Percentiles rank a stretch among this genome's conserved stretches.
phyloP scores from a whole-genome alignment of 1,140 invertebrate genomes.

The Sycophaga agraensis region DNA sequence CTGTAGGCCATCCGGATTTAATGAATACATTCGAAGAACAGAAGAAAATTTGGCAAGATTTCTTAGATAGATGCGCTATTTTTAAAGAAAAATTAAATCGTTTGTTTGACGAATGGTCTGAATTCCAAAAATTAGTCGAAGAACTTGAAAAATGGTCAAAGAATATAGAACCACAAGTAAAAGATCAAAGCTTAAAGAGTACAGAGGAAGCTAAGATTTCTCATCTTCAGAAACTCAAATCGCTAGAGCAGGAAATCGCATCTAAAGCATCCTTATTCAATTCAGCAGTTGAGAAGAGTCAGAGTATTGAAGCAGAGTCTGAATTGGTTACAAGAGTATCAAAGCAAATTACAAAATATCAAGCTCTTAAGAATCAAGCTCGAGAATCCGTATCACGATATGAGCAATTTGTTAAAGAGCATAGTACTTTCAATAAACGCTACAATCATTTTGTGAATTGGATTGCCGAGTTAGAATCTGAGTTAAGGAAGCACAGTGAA shows the following conservation, averaged over 20 bases:
- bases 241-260: constrained; percentile 72
- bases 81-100: constrained; percentile 70
- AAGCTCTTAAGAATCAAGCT: constrained; percentile 78
- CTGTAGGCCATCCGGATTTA: constrained; percentile 67
- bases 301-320: constrained; percentile 74
- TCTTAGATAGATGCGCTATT: constrained; percentile 70
- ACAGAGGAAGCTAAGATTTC: constrained; percentile 78
- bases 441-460: constrained; percentile 76
- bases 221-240: constrained; percentile 78
- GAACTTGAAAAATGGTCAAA: constrained; percentile 81
- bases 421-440: constrained; percentile 77
- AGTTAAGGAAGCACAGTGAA: constrained; percentile 77
- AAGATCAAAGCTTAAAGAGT: constrained; percentile 87
- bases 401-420: constrained; percentile 82
- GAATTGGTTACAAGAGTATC: constrained; percentile 76
- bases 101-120: constrained; percentile 73
- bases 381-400: constrained; percentile 80
- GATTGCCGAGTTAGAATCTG: constrained; percentile 70
- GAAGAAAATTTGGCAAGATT: constrained; percentile 74
- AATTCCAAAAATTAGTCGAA: constrained; percentile 78
- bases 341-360: constrained; percentile 80
- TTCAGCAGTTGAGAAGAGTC: constrained; percentile 68
- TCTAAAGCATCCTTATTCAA: constrained; percentile 73
- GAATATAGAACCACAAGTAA: constrained; percentile 78
- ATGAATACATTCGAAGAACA: constrained; percentile 75